phyloP scores from a whole-genome alignment of 2,797 vertebrate species.

The Chaenodraco wilsoni region DNA sequence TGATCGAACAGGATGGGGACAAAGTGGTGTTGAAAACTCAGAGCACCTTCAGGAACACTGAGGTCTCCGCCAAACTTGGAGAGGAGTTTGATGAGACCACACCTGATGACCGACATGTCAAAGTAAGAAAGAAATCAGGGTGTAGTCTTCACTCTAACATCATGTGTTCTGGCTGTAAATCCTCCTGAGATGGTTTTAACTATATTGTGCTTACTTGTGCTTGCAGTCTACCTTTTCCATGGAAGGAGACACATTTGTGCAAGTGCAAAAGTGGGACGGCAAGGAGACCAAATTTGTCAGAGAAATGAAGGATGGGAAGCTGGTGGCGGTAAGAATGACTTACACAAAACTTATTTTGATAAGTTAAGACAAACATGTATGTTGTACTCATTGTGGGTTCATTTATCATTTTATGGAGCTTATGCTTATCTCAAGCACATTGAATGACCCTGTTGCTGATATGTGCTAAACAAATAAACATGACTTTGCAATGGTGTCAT shows the following conservation, averaged over 20 bases:
- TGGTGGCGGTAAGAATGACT: conserved; percentile 89
- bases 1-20: conserved; percentile 91
- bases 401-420: not conserved
- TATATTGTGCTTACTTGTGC: conserved; percentile 37
- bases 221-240: conserved; percentile 89
- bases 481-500: not conserved
- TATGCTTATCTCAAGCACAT: not conserved
- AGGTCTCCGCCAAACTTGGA: conserved; percentile 91
- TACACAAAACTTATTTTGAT: not conserved
- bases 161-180: not conserved
- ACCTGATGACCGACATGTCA: conserved; percentile 92
- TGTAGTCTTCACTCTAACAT: not conserved
- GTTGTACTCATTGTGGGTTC: not conserved
- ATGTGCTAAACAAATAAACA: not conserved
- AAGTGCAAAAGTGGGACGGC: conserved; percentile 94
- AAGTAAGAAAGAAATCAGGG: conserved; percentile 78
- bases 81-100: conserved; percentile 97
- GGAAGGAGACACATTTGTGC: conserved; percentile 91
- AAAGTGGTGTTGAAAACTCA: conserved; percentile 91
- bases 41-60: conserved; percentile 96
- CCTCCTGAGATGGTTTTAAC: not conserved
- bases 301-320: conserved; percentile 94
- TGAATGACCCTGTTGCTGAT: not conserved
- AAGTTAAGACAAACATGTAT: not conserved
- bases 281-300: conserved; percentile 93